Base-by-base conservation (phyloP, 2,113 vertebrate genomes). In the Anoura caudifer region DNA sequence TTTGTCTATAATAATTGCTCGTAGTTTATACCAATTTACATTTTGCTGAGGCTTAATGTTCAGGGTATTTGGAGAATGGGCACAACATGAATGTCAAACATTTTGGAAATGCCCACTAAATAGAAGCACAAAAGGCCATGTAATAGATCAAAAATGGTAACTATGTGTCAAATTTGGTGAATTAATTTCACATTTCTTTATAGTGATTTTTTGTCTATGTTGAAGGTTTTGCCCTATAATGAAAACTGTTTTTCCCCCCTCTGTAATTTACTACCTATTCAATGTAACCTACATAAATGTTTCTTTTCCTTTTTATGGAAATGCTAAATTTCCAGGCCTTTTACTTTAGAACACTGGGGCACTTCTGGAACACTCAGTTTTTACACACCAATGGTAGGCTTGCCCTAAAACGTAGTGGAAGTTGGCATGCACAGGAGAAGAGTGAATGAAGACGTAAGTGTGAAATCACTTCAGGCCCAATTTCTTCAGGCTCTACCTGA, bases 231-330 rank as follows among this genome's bases (percentile, higher is more conserved):
- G 38, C 15, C 17, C 5, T 63, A 7, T 47, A 59, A 8, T 50
- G 9, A 33, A 87, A 90, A 77, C 14, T 63, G 5, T 28, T 45
- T 47, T 7, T 2, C 12, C 3, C 1, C 1, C 13, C n/a, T 85
- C 47, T 85, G 12, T 75, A 91, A 85, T 59, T 36, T 63, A 45
- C 65, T 45, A 89, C 50, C 52, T 69, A 36, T 2, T 65, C 28
- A 80, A 11, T 90, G 41, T 67, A 63, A 63, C 36, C 41, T 52
- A 82, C 14, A 36, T 87, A 47, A 17, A 36, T 72, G 7, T 38
- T 88, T 61, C n/a, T 90, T 92, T 61, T 16, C 79, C 24, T 79
- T 91, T 92, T 86, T 67, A 77, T 75, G 41, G 19, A 73, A 94
- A 79, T 92, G 54, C 59, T 69, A 6, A 38, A 52, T 93, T 83